phyloP scores from a whole-genome alignment of 1,140 invertebrate species.

The Protaetia brevitarsis region DNA sequence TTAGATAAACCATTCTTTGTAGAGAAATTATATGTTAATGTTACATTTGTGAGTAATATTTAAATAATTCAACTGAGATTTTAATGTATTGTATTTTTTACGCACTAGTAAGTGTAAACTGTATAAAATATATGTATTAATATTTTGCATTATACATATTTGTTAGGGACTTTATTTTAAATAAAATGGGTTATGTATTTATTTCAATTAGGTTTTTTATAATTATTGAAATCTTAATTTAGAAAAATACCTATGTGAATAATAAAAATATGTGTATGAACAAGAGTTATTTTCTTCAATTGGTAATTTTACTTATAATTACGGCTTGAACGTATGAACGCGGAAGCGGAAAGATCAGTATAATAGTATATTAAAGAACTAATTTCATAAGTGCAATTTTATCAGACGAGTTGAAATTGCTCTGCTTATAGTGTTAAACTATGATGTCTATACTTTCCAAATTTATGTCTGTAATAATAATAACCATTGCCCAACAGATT shows the following conservation, averaged over 20 bases:
- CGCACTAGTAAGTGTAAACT: slow-evolving; percentile 3
- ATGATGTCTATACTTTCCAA: no score
- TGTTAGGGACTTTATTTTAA: background rate
- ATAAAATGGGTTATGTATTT: background rate
- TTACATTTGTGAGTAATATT: slow-evolving; percentile 16
- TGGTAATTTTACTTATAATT: background rate
- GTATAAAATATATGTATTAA: slow-evolving; percentile 7
- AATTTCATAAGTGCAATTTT: no score
- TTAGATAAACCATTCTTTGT: slow-evolving; percentile 19
- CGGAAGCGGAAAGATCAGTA: no score
- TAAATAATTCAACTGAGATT: slow-evolving; percentile 9
- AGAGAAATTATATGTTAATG: slow-evolving; percentile 16
- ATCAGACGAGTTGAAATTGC: no score
- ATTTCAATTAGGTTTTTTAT: background rate
- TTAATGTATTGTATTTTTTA: slow-evolving; percentile 9
- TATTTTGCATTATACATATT: slow-evolving; percentile 6
- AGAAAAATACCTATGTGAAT: background rate
- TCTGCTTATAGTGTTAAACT: no score
- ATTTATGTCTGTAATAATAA: no score
- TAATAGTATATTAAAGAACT: no score
- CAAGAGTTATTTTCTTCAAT: background rate
- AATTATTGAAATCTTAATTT: background rate
- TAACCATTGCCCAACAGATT: no score
- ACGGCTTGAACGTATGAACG: background rate
- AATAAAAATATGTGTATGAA: background rate